Evolutionary conservation across 1,140 invertebrate genomes (phyloP).

Genomic region (Cyclina sinensis): DNA sequence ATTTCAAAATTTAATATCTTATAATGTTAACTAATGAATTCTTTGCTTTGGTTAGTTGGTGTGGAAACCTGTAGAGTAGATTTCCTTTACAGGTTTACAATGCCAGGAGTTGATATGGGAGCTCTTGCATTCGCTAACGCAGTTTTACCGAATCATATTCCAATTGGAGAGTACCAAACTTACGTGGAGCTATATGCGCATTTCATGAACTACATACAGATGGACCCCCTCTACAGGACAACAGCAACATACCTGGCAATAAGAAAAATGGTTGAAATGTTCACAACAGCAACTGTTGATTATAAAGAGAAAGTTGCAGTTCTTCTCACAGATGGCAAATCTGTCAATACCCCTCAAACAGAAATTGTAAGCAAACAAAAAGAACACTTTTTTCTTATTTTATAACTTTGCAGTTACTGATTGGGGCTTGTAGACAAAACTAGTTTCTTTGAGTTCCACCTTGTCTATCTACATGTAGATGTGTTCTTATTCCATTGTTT

Average conservation of each 20-base stretch:
- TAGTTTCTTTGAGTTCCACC: no score
- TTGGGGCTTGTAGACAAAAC: no score
- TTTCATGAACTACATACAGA: conserved; percentile 13
- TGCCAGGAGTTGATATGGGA: conserved; percentile 15
- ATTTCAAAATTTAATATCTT: neutral
- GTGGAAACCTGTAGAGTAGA: neutral
- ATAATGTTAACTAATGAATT: no score
- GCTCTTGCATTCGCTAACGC: conserved; percentile 10
- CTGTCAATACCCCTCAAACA: neutral
- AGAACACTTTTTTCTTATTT: no score
- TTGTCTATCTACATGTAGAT: no score
- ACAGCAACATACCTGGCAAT: conserved; percentile 1
- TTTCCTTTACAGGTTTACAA: conserved; percentile 17
- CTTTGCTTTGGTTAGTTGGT: neutral
- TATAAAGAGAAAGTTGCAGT: neutral
- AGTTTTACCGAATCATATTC: neutral
- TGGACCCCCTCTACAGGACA: neutral
- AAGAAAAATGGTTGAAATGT: neutral
- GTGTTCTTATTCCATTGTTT: no score
- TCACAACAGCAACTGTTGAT: neutral
- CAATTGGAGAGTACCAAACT: neutral
- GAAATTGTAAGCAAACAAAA: no score
- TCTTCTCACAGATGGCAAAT: conserved; percentile 40
- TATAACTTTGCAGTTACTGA: no score
- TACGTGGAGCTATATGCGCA: conserved; percentile 18